Base-by-base conservation (phyloP, 2,797 vertebrate genomes). In the Artibeus lituratus region DNA sequence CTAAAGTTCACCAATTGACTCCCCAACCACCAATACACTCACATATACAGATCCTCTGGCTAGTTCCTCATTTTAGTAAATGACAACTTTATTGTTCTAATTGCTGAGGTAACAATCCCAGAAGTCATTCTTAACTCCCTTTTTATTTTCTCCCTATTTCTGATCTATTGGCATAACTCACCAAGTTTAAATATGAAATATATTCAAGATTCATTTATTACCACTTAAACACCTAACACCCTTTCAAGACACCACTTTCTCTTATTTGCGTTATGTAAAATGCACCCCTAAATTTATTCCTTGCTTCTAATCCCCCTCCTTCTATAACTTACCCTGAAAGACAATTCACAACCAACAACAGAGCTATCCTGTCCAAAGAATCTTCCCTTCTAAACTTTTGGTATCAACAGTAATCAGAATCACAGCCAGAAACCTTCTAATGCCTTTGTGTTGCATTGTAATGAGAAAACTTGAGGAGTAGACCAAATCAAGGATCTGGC, bases 271-370 rank as follows among this genome's bases (percentile, higher is more conserved):
- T 82, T 47, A 67, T 44, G 81, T 16, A 14, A 76, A 70, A 39
- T 59, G 69, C 1, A 80, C 70, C 9, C 9, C 10, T 94, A 65
- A 53, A 21, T 74, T 59, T 65, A 85, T n/a, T 47, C 35, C 39
- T 90, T 76, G 6, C 37, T 87, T 73, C n/a, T 65, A 53, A 59
- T 53, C 7, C 2, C 10, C 24, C 22, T n/a, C 15, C 15, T 5
- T 35, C 5, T 57, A 19, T 6, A 2, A 0, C 7, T 7, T 24
- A 0, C 0, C 10, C 6, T 0, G 11, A 42, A 57, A 80, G 35
- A 44, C 1, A 51, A n/a, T 26, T 53, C 21, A 78, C 49, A 59
- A 93, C 35, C 55, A 91, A 14, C 2, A 85, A 35, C 10, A 73
- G 3, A 37, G 10, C 11, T 86, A 77, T 77, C 9, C 26, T 67